Base-by-base conservation (phyloP, 2,113 vertebrate species). In the Alethe diademata region DNA sequence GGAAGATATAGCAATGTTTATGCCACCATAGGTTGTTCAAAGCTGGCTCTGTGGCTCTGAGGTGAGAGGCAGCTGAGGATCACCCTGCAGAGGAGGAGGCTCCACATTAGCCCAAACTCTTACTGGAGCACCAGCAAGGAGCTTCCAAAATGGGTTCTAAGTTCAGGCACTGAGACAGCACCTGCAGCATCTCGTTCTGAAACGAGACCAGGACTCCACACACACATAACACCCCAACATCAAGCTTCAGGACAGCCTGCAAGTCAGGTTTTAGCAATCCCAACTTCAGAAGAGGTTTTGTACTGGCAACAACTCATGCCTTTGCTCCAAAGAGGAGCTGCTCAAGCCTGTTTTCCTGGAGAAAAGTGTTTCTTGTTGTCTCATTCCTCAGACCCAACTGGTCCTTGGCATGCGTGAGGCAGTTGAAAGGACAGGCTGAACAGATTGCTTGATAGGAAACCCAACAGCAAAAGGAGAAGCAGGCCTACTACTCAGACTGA, bases 281-380 rank as follows among this genome's bases (percentile, higher is more conserved):
- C 28, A 69, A 0, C 45, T 62, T 66, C 57, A 62, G 51, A 80
- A 53, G 26, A 83, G 40, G 42, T 56, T 95, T 81, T 78, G 24
- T 78, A 57, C 22, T 1, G 2, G 20, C 36, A 79, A 4, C 28
- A 35, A 31, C 5, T 22, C 20, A 24, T 33, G 29, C 0, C 2
- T 80, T 78, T 87, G 17, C 50, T 72, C 28, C 58, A 35, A 90
- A 88, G 82, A 75, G 48, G 5, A 56, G 62, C 19, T 57, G 33
- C 54, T 79, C 18, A 33, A 79, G 54, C 18, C 29, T 35, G 17
- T 61, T 85, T 61, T 91, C 33, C 61, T 56, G 22, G 60, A 78
- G 33, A 62, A 14, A 5, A 43, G 6, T 38, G 18, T 33, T 78
- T 38, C 35, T 64, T 40, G 33, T 19, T 58, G 45, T 65, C 50